Conservation (phyloP, 2,113 vertebrate species). For the Cyanoliseus patagonus region DNA sequence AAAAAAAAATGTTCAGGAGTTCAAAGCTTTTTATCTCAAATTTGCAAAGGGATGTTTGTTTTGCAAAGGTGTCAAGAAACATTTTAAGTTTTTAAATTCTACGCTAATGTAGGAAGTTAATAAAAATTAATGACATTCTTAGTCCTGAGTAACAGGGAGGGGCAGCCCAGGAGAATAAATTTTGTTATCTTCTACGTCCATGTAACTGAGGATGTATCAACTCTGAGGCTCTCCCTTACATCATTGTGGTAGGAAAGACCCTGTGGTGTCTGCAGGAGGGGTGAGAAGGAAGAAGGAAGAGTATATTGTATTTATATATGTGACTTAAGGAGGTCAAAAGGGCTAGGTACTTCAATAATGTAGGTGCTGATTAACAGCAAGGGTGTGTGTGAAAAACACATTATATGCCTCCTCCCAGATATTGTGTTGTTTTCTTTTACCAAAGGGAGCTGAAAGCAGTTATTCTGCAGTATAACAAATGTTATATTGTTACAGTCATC, state of each 20-base stretch:
- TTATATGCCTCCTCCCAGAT: not conserved
- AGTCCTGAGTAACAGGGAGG: not conserved
- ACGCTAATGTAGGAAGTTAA: not conserved
- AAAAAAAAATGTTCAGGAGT: constrained; percentile 19
- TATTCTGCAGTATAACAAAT: not conserved
- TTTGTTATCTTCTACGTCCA: not conserved
- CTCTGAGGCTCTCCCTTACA: not conserved
- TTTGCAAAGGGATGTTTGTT: constrained; percentile 38
- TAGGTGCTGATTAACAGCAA: not conserved
- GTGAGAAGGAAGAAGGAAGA: not conserved
- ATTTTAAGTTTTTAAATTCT: not conserved
- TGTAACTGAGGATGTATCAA: not conserved
- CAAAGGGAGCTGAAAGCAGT: not conserved
- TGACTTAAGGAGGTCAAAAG: not conserved
- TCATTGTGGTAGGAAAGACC: not conserved
- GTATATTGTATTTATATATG: not conserved
- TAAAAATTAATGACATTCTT: not conserved
- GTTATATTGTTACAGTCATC: not conserved
- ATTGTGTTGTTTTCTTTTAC: not conserved
- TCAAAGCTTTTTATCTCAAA: constrained; percentile 52
- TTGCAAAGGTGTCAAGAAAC: not conserved
- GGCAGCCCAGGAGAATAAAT: not conserved
- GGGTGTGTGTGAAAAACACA: not conserved
- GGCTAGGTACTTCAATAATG: not conserved
- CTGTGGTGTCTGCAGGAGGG: not conserved